phyloP scores from a whole-genome alignment of 2,113 vertebrate genomes.

The Panthera uncia region DNA sequence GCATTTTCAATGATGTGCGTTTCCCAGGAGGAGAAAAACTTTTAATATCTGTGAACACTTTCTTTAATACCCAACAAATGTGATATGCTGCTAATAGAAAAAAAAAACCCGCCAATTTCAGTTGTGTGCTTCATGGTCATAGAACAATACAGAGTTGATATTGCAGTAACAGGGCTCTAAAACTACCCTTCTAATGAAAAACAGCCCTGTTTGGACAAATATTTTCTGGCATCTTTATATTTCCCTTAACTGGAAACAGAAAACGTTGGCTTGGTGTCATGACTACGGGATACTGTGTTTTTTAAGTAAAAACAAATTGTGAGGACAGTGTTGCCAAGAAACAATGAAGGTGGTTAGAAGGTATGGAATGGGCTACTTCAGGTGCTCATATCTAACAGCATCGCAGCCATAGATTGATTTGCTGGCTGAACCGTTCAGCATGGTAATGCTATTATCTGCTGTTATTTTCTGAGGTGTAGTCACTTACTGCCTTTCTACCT shows the following conservation, averaged over 20 bases:
- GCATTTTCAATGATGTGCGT: slow-evolving; percentile 38
- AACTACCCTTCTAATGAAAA: slow-evolving; percentile 76
- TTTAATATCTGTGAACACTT: slow-evolving; percentile 70
- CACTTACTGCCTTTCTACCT: background rate
- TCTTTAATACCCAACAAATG: slow-evolving; percentile 74
- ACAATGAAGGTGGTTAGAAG: slow-evolving; percentile 36
- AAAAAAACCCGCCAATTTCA: background rate
- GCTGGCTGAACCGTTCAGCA: rapidly evolving
- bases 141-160: slow-evolving; percentile 58
- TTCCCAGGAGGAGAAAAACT: slow-evolving; percentile 50
- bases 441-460: background rate
- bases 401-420: rapidly evolving
- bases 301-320: slow-evolving; percentile 47
- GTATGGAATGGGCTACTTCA: background rate
- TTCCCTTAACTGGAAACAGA: slow-evolving; percentile 77
- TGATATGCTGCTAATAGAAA: slow-evolving; percentile 54
- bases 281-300: slow-evolving; percentile 45
- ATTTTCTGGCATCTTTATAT: slow-evolving; percentile 69
- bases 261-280: slow-evolving; percentile 60
- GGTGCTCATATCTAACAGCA: background rate
- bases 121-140: slow-evolving; percentile 74
- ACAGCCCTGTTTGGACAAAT: slow-evolving; percentile 71
- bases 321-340: background rate
- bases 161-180: slow-evolving; percentile 38
- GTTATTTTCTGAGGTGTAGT: background rate